A percentile compares a stretch with the other conserved stretches of the same genome.
Evolutionary conservation across 2,113 vertebrate species (phyloP).

Genomic region (Colinus virginianus): DNA sequence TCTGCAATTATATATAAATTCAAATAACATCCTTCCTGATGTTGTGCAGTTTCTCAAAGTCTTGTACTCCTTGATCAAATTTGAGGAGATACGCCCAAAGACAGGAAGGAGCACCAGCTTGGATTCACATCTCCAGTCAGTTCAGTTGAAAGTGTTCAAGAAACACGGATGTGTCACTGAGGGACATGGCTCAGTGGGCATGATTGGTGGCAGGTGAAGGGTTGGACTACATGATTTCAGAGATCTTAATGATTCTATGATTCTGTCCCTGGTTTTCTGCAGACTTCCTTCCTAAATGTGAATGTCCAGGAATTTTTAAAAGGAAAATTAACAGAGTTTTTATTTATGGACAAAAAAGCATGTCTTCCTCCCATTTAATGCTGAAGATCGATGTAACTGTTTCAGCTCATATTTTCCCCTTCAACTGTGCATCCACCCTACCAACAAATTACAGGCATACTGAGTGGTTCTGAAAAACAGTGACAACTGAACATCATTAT

Average conservation of each 20-base stretch:
- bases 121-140: background rate
- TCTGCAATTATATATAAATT: background rate
- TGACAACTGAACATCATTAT: background rate
- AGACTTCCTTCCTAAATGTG: background rate
- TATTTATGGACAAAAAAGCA: background rate
- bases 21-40: background rate
- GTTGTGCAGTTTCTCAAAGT: background rate
- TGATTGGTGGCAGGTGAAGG: no score
- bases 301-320: background rate
- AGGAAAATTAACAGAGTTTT: background rate
- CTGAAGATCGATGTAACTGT: background rate
- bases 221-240: no score
- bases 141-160: background rate
- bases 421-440: background rate
- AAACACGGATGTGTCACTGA: no score
- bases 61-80: background rate
- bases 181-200: no score
- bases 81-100: background rate
- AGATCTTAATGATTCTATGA: no score
- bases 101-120: background rate
- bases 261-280: background rate
- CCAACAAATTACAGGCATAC: background rate
- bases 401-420: background rate
- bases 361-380: background rate
- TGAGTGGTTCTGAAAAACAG: background rate